Conservation (phyloP, 2,797 vertebrate species). For the Heliangelus exortis region DNA sequence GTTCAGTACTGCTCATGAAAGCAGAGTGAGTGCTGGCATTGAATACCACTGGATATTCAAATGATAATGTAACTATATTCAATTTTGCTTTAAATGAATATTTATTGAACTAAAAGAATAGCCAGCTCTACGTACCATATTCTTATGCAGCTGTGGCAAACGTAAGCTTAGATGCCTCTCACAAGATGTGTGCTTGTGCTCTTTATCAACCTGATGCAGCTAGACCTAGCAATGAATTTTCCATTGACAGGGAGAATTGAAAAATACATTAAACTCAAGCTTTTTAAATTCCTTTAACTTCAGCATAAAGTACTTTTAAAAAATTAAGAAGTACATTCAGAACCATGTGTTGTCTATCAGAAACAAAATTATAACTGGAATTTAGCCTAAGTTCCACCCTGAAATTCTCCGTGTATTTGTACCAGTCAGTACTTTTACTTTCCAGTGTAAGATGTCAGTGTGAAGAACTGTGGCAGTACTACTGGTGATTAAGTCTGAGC, state of each 20-base stretch:
- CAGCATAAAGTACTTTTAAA: neutral
- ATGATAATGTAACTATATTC: neutral
- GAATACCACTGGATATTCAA: neutral
- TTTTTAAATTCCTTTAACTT: neutral
- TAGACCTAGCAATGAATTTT: neutral
- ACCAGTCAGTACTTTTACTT: neutral
- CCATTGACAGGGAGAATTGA: neutral
- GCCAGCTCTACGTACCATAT: neutral
- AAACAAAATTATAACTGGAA: neutral
- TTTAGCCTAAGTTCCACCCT: neutral
- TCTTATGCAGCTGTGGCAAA: neutral
- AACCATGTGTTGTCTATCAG: neutral
- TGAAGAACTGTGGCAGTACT: neutral
- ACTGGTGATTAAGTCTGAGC: slow-evolving; percentile 22
- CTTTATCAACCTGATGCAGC: neutral
- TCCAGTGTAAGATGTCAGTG: neutral
- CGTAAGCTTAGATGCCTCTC: neutral
- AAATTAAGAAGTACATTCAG: neutral
- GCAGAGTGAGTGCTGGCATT: neutral
- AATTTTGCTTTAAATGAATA: neutral
- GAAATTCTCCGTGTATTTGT: neutral
- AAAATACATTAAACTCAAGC: neutral
- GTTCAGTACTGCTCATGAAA: neutral
- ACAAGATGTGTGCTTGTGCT: neutral
- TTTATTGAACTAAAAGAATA: neutral